Percentiles rank a stretch among this genome's conserved stretches.
Evolutionary conservation across 2,113 vertebrate genomes (phyloP).

Genomic region (Cyanoramphus novaezelandiae): DNA sequence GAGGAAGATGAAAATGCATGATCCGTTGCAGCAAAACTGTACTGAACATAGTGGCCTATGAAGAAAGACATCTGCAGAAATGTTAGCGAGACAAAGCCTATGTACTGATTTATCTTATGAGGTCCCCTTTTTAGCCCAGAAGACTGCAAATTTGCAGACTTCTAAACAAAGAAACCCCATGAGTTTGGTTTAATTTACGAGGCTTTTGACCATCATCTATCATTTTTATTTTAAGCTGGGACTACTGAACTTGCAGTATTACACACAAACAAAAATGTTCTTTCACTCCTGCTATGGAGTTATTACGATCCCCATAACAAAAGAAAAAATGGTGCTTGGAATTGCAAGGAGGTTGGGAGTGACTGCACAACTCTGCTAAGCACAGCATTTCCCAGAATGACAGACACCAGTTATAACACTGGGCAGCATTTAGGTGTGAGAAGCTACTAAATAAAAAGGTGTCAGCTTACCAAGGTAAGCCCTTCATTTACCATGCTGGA

Average conservation of each 20-base stretch:
- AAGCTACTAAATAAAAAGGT: background rate
- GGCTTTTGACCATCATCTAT: background rate
- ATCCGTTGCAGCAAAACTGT: background rate
- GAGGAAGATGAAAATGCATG: background rate
- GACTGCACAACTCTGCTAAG: background rate
- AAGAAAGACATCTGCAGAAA: background rate
- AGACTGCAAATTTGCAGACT: background rate
- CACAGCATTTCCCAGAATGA: background rate
- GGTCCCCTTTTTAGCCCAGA: background rate
- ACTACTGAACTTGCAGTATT: background rate
- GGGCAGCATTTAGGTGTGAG: background rate
- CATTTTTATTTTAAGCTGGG: background rate
- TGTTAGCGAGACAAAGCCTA: background rate
- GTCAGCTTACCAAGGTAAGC: background rate
- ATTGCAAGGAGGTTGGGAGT: background rate
- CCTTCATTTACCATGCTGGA: background rate
- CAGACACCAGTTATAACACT: background rate
- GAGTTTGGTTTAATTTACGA: background rate
- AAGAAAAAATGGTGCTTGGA: background rate
- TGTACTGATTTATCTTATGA: background rate
- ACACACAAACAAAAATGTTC: background rate
- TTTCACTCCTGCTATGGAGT: background rate
- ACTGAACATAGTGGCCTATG: background rate
- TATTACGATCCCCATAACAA: background rate
- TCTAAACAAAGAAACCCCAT: background rate